Conservation (phyloP, 2,797 vertebrate genomes). For the Enteromius fasciolatus region DNA sequence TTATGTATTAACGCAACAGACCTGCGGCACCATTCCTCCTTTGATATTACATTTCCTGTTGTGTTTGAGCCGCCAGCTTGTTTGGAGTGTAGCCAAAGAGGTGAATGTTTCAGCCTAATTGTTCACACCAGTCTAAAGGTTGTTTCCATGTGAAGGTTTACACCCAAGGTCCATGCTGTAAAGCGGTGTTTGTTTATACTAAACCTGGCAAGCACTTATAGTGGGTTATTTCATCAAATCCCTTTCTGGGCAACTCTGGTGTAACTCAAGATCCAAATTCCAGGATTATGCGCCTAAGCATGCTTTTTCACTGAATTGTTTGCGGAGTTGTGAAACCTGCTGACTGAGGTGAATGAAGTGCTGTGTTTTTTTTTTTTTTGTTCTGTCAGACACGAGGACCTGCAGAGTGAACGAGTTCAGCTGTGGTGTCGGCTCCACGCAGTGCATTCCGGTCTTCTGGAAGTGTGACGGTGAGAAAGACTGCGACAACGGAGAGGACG, state of each 20-base stretch:
- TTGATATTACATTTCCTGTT: background rate
- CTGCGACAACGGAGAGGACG: conserved; percentile 94
- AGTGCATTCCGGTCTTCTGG: conserved; percentile 94
- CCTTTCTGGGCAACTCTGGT: background rate
- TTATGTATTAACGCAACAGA: conserved; percentile 14
- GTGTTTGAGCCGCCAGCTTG: background rate
- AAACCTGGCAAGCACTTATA: background rate
- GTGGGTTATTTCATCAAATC: background rate
- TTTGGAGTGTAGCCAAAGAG: conserved; percentile 21
- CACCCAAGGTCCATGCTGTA: background rate
- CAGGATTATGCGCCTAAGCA: background rate
- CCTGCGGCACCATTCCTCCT: background rate
- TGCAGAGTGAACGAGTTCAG: conserved; percentile 92
- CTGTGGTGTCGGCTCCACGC: conserved; percentile 89
- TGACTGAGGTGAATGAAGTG: background rate
- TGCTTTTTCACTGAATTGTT: background rate
- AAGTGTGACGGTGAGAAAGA: conserved; percentile 96
- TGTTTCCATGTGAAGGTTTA: background rate
- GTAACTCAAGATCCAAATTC: background rate
- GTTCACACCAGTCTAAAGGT: conserved; percentile 25
- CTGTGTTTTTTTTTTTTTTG: background rate
- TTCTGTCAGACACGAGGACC: conserved; percentile 85
- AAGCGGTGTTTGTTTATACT: background rate
- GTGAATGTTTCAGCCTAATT: background rate
- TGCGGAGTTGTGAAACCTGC: background rate